Conservation (phyloP, 2,888 invertebrate genomes). For the Tholera decimalis region DNA sequence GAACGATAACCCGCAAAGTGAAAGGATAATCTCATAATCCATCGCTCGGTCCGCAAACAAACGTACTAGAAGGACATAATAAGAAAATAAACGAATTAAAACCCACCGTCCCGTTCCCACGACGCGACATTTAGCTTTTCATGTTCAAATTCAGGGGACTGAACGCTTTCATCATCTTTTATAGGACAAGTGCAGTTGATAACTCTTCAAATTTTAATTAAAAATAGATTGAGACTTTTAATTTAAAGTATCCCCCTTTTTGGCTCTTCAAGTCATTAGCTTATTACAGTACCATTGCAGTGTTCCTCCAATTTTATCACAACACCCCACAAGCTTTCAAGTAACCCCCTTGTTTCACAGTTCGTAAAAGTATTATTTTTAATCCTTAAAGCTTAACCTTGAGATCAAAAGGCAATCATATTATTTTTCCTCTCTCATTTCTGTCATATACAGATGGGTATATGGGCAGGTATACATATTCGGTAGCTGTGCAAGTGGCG, state of each 20-base stretch:
- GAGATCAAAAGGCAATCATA: constrained; percentile 39
- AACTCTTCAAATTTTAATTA: constrained; percentile 20
- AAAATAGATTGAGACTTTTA: constrained; percentile 26
- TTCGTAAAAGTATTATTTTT: constrained; percentile 48
- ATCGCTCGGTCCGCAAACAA: constrained; percentile 70
- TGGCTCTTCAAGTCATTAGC: constrained; percentile 6
- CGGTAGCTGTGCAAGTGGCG: constrained; percentile 53
- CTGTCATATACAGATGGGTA: constrained; percentile 46
- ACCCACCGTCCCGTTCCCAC: constrained; percentile 81
- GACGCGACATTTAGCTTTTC: constrained; percentile 75
- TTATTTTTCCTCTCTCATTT: constrained; percentile 38
- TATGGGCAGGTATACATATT: constrained; percentile 55
- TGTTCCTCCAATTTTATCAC: constrained; percentile 27
- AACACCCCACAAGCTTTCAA: constrained; percentile 32
- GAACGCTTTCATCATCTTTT: constrained; percentile 60
- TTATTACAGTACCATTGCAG: constrained; percentile 8
- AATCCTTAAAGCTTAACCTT: constrained; percentile 47
- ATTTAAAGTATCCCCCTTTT: constrained; percentile 21
- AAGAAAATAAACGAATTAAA: constrained; percentile 80
- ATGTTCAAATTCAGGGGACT: constrained; percentile 61
- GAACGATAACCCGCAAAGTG: constrained; percentile 71
- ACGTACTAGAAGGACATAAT: constrained; percentile 72
- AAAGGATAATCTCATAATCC: constrained; percentile 81
- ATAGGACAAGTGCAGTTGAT: constrained; percentile 13
- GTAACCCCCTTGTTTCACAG: constrained; percentile 8